phyloP scores from a whole-genome alignment of 2,888 invertebrate species.

The Callimorpha dominula region DNA sequence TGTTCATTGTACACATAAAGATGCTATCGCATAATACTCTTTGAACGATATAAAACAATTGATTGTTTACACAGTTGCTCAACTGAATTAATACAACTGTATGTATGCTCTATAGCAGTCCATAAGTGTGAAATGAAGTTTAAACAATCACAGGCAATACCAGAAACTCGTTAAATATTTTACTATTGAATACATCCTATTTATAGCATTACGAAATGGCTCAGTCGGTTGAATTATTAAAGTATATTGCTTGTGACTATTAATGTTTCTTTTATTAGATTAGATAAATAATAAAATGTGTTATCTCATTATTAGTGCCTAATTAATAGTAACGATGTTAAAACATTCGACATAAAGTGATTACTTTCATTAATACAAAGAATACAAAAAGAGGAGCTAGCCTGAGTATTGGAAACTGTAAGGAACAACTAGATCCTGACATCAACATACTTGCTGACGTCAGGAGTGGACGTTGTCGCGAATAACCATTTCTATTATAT shows the following conservation, averaged over 20 bases:
- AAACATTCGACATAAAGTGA: not conserved
- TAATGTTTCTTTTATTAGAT: not conserved
- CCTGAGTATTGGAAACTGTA: not conserved
- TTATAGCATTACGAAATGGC: constrained; percentile 7
- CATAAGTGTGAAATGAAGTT: constrained; percentile 31
- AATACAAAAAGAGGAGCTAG: not conserved
- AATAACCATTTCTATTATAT: not conserved
- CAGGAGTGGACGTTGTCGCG: not conserved
- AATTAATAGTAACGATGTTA: constrained; percentile 10
- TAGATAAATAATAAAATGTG: not conserved
- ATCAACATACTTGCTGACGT: not conserved
- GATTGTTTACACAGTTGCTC: constrained; percentile 23
- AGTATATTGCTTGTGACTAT: constrained; percentile 17
- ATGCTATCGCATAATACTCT: constrained; percentile 10
- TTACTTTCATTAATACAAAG: not conserved
- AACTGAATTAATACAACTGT: constrained; percentile 8
- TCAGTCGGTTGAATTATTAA: not conserved
- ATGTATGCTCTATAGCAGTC: constrained; percentile 14
- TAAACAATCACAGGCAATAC: constrained; percentile 40
- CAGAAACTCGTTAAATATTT: constrained; percentile 19
- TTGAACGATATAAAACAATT: constrained; percentile 4
- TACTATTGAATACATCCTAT: constrained; percentile 10
- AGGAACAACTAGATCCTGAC: not conserved
- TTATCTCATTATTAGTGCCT: not conserved
- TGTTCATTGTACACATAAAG: constrained; percentile 28